Conservation (phyloP, 2,797 vertebrate genomes). For the Rhyacichthys aspro region DNA sequence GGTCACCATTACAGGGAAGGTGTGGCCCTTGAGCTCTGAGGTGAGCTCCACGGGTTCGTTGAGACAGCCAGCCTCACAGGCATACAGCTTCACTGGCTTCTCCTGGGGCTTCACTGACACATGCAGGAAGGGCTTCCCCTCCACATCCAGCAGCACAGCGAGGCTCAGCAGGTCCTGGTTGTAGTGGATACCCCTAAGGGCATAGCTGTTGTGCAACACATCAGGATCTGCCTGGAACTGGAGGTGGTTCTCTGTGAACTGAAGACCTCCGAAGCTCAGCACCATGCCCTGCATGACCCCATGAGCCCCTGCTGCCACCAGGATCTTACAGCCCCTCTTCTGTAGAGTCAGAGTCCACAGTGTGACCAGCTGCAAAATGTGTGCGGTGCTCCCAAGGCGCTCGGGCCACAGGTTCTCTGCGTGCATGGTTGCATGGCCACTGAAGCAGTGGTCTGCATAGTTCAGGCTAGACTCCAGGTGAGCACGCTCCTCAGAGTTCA, state of each 20-base stretch:
- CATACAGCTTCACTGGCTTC: slow-evolving; percentile 88
- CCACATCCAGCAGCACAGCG: slow-evolving; percentile 86
- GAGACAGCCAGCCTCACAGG: slow-evolving; percentile 94
- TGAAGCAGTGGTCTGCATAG: slow-evolving; percentile 98
- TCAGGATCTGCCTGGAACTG: slow-evolving; percentile 97
- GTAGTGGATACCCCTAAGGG: slow-evolving; percentile 92
- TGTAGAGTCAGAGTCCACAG: slow-evolving; percentile 95
- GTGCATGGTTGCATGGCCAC: slow-evolving; percentile 95
- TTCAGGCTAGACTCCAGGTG: slow-evolving; percentile 89
- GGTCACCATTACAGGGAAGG: slow-evolving; percentile 94
- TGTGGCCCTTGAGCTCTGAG: slow-evolving; percentile 87
- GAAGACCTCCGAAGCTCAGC: slow-evolving; percentile 95
- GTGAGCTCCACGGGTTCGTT: slow-evolving; percentile 96
- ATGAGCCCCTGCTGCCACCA: slow-evolving; percentile 89
- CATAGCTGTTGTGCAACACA: slow-evolving; percentile 96
- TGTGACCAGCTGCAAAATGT: slow-evolving; percentile 92
- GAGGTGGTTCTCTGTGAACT: slow-evolving; percentile 98
- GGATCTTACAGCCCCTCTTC: slow-evolving; percentile 92
- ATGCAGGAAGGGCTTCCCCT: slow-evolving; percentile 92
- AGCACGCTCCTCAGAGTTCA: slow-evolving; percentile 81
- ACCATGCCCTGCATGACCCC: slow-evolving; percentile 95
- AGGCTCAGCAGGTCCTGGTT: slow-evolving; percentile 91
- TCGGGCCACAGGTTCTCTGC: slow-evolving; percentile 95
- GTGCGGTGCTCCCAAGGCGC: slow-evolving; percentile 78
- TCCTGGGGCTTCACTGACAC: slow-evolving; percentile 92